These are phyloP conservation scores for Latrodectus elegans DNA, from an alignment of 2,888 invertebrate species.

Conservation along the genomic window DNA sequence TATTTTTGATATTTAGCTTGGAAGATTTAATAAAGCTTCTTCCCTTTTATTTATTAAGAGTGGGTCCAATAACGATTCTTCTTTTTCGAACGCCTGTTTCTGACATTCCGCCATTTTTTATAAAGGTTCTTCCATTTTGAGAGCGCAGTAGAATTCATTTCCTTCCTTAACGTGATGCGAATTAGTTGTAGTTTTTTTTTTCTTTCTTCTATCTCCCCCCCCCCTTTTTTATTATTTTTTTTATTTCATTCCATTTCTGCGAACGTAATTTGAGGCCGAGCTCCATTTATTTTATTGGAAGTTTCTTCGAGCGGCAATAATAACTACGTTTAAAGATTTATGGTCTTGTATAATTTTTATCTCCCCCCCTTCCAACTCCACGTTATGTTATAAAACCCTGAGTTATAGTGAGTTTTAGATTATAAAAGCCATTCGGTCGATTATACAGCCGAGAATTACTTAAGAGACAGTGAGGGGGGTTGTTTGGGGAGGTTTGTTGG, in stretches of 20 bases:
- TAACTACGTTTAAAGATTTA: slow-evolving; percentile 69
- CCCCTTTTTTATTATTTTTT: slow-evolving; percentile 12
- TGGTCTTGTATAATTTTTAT: slow-evolving; percentile 33
- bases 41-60: slow-evolving; percentile 49
- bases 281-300: slow-evolving; percentile 68
- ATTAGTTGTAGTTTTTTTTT: slow-evolving; percentile 64
- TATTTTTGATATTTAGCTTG: background rate
- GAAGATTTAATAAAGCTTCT: slow-evolving; percentile 5
- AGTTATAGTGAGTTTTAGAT: background rate
- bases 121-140: slow-evolving; percentile 33
- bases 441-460: slow-evolving; percentile 2
- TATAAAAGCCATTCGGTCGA: slow-evolving; percentile 5
- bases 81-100: slow-evolving; percentile 54
- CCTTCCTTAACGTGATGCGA: slow-evolving; percentile 61
- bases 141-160: slow-evolving; percentile 66
- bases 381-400: background rate
- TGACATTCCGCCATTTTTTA: slow-evolving; percentile 66
- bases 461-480: background rate
- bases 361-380: background rate
- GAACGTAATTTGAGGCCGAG: slow-evolving; percentile 63
- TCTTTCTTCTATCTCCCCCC: background rate
- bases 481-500: no score
- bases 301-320: slow-evolving; percentile 66
- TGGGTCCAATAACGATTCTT: slow-evolving; percentile 38
- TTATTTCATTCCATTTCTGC: slow-evolving; percentile 45